These are phyloP conservation scores for Strix aluco DNA, from an alignment of 2,113 vertebrate species.

Conservation along the genomic window DNA sequence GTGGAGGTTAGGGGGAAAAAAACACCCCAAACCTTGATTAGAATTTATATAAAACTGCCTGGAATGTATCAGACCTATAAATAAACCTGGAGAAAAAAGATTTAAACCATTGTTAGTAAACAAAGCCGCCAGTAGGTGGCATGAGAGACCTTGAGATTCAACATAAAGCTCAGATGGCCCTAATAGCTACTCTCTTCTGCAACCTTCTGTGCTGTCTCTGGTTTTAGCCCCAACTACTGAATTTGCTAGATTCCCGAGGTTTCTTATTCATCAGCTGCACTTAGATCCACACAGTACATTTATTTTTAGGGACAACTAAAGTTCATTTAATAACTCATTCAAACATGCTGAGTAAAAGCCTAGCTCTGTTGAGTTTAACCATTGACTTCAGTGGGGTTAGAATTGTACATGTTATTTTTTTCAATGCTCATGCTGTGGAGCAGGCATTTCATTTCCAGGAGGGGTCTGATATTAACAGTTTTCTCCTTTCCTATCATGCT, in stretches of 20 bases:
- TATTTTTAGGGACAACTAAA: slow-evolving; percentile 37
- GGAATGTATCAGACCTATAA: background rate
- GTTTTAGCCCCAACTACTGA: background rate
- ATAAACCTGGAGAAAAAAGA: background rate
- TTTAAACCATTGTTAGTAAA: background rate
- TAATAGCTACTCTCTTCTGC: background rate
- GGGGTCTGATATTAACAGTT: background rate
- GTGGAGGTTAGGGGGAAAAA: background rate
- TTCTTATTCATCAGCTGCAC: slow-evolving; percentile 21
- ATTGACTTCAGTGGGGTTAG: background rate
- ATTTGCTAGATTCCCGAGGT: slow-evolving; percentile 20
- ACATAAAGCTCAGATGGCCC: background rate
- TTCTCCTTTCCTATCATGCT: background rate
- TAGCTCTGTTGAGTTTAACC: slow-evolving; percentile 42
- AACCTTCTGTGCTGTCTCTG: background rate
- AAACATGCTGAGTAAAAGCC: slow-evolving; percentile 59
- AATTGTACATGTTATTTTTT: background rate
- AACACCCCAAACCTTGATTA: background rate
- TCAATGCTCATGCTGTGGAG: background rate
- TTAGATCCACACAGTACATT: background rate
- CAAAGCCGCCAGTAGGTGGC: slow-evolving; percentile 75
- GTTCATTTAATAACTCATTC: slow-evolving; percentile 44
- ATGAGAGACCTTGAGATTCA: slow-evolving; percentile 46
- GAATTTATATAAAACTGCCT: background rate
- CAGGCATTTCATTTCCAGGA: slow-evolving; percentile 44